phyloP scores from a whole-genome alignment of 2,113 vertebrate species.

The Tragelaphus scriptus region DNA sequence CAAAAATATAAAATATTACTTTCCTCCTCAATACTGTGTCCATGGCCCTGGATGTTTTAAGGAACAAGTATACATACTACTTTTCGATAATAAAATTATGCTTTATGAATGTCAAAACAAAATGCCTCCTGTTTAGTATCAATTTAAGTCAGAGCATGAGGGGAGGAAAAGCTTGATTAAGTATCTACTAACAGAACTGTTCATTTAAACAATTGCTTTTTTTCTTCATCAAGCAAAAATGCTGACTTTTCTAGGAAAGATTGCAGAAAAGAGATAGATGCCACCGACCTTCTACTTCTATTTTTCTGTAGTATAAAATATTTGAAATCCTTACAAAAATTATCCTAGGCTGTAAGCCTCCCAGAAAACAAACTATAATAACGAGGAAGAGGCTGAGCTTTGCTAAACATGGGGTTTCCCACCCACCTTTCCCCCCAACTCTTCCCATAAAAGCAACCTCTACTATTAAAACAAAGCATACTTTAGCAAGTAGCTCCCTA shows the following conservation, averaged over 20 bases:
- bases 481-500: conserved; percentile 56
- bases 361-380: conserved; percentile 43
- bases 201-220: conserved; percentile 10
- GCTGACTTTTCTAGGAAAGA: neutral
- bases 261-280: neutral
- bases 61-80: conserved; percentile 10
- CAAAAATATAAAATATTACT: neutral
- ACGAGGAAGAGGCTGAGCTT: neutral
- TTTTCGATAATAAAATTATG: conserved; percentile 42
- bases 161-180: neutral
- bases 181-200: conserved; percentile 23
- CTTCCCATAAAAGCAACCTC: conserved; percentile 40
- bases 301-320: neutral
- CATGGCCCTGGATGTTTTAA: neutral
- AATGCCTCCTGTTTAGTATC: neutral
- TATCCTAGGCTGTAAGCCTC: conserved; percentile 31
- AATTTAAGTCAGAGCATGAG: conserved; percentile 24
- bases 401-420: conserved; percentile 2
- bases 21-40: neutral
- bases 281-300: neutral
- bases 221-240: conserved; percentile 33
- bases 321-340: conserved; percentile 34
- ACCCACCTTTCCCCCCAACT: conserved; percentile 12
- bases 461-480: conserved; percentile 49
- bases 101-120: conserved; percentile 46